phyloP scores from a whole-genome alignment of 2,888 invertebrate species.

The Lithosia quadra region DNA sequence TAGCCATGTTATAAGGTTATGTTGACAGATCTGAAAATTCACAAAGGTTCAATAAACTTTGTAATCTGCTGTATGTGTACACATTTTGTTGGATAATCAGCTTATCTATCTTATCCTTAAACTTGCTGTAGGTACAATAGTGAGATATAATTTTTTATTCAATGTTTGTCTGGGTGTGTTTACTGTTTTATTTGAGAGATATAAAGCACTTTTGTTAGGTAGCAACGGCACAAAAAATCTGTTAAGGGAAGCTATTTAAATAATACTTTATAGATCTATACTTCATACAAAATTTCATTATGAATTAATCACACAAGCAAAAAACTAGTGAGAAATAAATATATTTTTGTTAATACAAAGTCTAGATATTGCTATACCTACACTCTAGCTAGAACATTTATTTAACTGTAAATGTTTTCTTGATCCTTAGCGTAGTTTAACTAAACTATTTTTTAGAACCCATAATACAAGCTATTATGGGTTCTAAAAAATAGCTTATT shows the following conservation, averaged over 20 bases:
- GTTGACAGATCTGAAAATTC: slow-evolving; percentile 2
- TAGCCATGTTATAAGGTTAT: background rate
- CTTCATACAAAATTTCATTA: no score
- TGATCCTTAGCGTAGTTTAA: no score
- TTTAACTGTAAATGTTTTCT: no score
- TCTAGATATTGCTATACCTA: no score
- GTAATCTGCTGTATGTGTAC: slow-evolving; percentile 24
- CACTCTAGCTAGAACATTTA: no score
- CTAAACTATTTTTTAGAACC: no score
- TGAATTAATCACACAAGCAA: background rate
- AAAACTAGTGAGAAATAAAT: background rate
- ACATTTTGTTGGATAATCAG: slow-evolving; percentile 37
- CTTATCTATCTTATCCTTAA: slow-evolving; percentile 56
- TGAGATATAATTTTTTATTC: slow-evolving; percentile 11
- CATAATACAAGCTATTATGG: no score
- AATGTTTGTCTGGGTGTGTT: background rate
- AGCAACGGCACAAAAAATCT: background rate
- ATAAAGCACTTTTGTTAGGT: background rate
- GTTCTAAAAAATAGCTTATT: no score
- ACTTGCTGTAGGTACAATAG: slow-evolving; percentile 37
- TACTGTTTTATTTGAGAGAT: background rate
- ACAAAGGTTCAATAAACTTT: slow-evolving; percentile 47
- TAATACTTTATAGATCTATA: no score
- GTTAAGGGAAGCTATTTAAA: background rate
- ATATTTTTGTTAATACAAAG: background rate